These are phyloP conservation scores for Lepidurus packardi DNA, from an alignment of 1,140 invertebrate genomes.

Conservation along the genomic window DNA sequence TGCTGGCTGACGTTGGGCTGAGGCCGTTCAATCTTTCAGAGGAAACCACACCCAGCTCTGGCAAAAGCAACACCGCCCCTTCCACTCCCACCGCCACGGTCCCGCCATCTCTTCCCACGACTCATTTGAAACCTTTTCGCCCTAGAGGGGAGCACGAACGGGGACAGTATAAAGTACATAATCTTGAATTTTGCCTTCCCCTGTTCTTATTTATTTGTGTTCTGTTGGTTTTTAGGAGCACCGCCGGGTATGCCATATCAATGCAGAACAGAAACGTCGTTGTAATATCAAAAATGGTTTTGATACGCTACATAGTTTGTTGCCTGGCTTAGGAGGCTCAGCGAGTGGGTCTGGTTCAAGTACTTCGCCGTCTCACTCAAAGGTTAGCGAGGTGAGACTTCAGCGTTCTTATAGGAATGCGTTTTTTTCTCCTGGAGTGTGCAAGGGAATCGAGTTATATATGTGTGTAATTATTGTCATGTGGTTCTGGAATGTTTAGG, in stretches of 20 bases:
- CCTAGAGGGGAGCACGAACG: conserved; percentile 42
- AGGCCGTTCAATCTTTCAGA: not conserved
- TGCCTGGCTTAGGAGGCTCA: conserved; percentile 53
- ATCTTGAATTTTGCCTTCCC: not conserved
- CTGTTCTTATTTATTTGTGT: not conserved
- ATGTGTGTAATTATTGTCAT: not conserved
- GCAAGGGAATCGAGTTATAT: not conserved
- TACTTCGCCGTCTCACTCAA: conserved; percentile 25
- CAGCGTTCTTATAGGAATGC: not conserved
- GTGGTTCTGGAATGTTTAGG: conserved; percentile 45
- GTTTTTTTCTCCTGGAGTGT: not conserved
- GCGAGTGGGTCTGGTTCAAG: conserved; percentile 15
- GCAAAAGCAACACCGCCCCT: conserved; percentile 33
- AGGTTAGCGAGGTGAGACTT: conserved; percentile 26
- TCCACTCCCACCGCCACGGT: conserved; percentile 38
- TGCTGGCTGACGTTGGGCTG: conserved; percentile 14
- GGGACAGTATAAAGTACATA: conserved; percentile 42
- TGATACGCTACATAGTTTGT: conserved; percentile 86
- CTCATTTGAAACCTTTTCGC: conserved; percentile 41
- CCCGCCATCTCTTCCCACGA: conserved; percentile 38
- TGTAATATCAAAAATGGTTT: conserved; percentile 98
- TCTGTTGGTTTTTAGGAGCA: conserved; percentile 50
- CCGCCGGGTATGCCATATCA: conserved; percentile 78
- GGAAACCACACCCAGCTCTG: conserved; percentile 24
- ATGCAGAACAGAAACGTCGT: conserved; percentile 94